These are phyloP conservation scores for Podarcis siculus DNA, from an alignment of 2,797 vertebrate genomes.

Conservation along the genomic window DNA sequence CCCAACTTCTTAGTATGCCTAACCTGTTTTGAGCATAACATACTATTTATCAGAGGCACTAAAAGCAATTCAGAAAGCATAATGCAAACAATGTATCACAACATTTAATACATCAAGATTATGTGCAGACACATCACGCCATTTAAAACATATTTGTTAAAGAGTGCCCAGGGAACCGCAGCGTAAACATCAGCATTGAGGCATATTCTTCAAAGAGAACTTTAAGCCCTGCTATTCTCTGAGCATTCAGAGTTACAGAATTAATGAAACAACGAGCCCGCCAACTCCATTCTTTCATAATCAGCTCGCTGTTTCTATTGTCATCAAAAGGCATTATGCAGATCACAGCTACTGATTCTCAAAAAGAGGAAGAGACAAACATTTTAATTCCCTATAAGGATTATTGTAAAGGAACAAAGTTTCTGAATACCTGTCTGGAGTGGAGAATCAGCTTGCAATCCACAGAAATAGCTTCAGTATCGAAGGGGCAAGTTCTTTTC, in stretches of 20 bases:
- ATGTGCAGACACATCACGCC: not conserved
- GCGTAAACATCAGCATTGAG: not conserved
- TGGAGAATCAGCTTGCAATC: slow-evolving; percentile 1
- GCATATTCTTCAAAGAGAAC: not conserved
- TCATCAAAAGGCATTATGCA: slow-evolving; percentile 5
- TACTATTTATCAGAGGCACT: not conserved
- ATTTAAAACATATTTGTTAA: not conserved
- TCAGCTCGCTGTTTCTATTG: not conserved
- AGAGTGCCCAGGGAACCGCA: not conserved
- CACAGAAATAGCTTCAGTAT: not conserved
- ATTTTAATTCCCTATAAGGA: slow-evolving; percentile 18
- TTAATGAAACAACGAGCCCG: not conserved
- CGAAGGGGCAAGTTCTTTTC: not conserved
- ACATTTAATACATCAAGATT: not conserved
- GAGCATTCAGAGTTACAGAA: not conserved
- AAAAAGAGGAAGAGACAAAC: not conserved
- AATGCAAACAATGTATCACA: not conserved
- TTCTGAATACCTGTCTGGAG: not conserved
- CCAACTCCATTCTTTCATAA: not conserved
- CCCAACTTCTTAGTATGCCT: not conserved
- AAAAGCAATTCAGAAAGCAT: not conserved
- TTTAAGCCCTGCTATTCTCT: not conserved
- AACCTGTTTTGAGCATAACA: not conserved
- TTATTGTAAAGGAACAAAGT: not conserved
- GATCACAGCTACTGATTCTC: slow-evolving; percentile 5